Evolutionary conservation across 1,140 invertebrate genomes (phyloP).

Genomic region (Probaryconus sp.): DNA sequence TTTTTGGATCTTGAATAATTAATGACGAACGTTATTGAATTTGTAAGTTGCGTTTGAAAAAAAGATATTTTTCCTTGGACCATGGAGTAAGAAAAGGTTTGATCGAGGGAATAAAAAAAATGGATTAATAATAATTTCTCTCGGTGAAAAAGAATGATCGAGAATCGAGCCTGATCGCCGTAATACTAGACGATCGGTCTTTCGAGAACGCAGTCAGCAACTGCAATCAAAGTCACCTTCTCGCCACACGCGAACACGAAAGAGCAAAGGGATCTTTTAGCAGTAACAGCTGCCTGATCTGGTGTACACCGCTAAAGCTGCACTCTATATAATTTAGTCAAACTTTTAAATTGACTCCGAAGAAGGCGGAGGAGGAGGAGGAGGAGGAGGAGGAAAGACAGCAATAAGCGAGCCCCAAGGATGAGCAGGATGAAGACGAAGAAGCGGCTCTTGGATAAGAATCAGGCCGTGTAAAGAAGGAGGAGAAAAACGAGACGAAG

Average conservation of each 20-base stretch:
- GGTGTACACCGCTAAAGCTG: conserved; percentile 25
- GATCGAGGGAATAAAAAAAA: too few relatives aligned
- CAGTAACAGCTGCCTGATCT: conserved; percentile 47
- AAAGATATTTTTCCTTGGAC: too few relatives aligned
- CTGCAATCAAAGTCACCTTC: conserved; percentile 41
- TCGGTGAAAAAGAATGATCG: too few relatives aligned
- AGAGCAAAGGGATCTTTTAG: conserved; percentile 25
- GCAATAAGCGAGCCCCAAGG: conserved; percentile 5
- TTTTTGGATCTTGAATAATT: too few relatives aligned
- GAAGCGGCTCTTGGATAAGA: conserved; percentile 25
- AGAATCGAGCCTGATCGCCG: too few relatives aligned
- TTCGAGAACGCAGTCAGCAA: conserved; percentile 14
- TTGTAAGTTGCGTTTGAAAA: too few relatives aligned
- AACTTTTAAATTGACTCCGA: conserved; percentile 53
- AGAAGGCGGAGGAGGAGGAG: conserved; percentile 12
- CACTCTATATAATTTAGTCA: conserved; percentile 52
- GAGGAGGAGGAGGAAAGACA: conserved; percentile 9
- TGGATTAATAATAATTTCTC: too few relatives aligned
- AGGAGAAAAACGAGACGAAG: conserved; percentile 22
- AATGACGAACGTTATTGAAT: too few relatives aligned
- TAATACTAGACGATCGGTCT: conserved; percentile 13
- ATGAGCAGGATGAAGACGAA: conserved; percentile 39
- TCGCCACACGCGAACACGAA: conserved; percentile 43
- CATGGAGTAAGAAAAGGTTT: too few relatives aligned
- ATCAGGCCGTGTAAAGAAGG: conserved; percentile 34